Percentiles rank a stretch among this genome's conserved stretches.
Evolutionary conservation across 2,888 invertebrate genomes (phyloP).

Genomic region (Amaurobius ferox): DNA sequence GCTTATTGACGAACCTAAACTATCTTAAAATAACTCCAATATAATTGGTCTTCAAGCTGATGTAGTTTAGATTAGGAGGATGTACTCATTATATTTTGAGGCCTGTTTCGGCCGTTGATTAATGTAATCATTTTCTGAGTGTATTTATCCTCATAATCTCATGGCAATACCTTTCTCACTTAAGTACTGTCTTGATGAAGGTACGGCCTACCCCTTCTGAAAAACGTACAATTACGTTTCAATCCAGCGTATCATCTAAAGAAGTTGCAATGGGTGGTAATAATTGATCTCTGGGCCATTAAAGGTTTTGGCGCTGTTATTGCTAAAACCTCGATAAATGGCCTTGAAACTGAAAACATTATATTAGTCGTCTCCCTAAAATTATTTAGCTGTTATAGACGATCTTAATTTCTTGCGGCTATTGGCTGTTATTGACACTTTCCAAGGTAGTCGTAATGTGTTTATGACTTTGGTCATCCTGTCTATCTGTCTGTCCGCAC

Average conservation of each 20-base stretch:
- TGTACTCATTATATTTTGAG: not conserved
- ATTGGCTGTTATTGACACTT: no score
- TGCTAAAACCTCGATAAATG: not conserved
- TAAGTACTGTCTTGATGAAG: constrained; percentile 2
- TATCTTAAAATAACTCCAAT: no score
- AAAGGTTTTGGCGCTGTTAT: not conserved
- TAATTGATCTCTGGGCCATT: not conserved
- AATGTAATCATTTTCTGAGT: not conserved
- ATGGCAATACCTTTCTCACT: not conserved
- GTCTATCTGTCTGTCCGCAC: no score
- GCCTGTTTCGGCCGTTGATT: not conserved
- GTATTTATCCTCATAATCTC: not conserved
- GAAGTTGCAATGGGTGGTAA: not conserved
- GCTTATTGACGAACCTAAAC: no score
- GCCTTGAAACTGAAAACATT: not conserved
- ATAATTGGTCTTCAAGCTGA: no score
- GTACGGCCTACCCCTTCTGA: not conserved
- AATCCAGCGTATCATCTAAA: not conserved
- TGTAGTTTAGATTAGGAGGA: no score
- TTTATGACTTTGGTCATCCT: no score
- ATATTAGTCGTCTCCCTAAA: no score
- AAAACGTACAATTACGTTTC: not conserved
- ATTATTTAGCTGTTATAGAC: no score
- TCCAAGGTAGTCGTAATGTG: no score
- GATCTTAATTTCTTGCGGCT: no score